A percentile compares a stretch with the other conserved stretches of the same genome.
phyloP scores from a whole-genome alignment of 2,888 invertebrate species.

The Thymelicus lineola region DNA sequence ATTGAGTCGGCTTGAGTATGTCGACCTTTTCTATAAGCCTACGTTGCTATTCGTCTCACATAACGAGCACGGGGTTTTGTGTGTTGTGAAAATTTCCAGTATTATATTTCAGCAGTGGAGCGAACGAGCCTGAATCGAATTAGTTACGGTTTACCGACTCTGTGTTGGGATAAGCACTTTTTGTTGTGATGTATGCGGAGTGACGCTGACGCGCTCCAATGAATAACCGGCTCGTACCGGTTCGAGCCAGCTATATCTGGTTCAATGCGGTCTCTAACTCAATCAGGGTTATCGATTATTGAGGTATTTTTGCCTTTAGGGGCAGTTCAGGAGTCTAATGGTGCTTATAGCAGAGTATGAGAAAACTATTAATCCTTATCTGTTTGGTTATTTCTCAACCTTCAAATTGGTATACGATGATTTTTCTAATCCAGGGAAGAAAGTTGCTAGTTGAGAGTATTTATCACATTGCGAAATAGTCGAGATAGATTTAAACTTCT shows the following conservation, averaged over 20 bases:
- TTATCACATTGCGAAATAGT: too few relatives aligned
- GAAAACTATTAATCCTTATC: too few relatives aligned
- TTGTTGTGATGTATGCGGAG: slow-evolving; percentile 12
- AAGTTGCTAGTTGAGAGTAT: too few relatives aligned
- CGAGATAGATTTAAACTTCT: too few relatives aligned
- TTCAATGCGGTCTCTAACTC: neutral
- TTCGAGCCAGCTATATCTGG: neutral
- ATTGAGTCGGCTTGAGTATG: neutral
- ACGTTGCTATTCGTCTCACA: slow-evolving; percentile 16
- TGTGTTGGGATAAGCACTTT: slow-evolving; percentile 20
- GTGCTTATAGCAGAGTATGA: too few relatives aligned
- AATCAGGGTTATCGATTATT: neutral
- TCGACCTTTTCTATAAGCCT: slow-evolving; percentile 1
- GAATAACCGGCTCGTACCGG: slow-evolving; percentile 3
- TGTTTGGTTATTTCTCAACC: too few relatives aligned
- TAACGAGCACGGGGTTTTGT: slow-evolving; percentile 10
- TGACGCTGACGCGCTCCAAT: slow-evolving; percentile 8
- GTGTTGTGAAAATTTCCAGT: slow-evolving; percentile 24
- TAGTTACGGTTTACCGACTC: slow-evolving; percentile 19
- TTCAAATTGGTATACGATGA: too few relatives aligned
- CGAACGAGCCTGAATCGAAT: slow-evolving; percentile 25
- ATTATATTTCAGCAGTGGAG: slow-evolving; percentile 21
- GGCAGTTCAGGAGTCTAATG: too few relatives aligned
- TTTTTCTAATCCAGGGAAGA: too few relatives aligned
- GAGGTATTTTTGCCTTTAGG: neutral